Evolutionary conservation across 2,888 invertebrate genomes (phyloP), one percentile per base, ranked within the genome.

Genomic region (Mellilla xanthometata): DNA sequence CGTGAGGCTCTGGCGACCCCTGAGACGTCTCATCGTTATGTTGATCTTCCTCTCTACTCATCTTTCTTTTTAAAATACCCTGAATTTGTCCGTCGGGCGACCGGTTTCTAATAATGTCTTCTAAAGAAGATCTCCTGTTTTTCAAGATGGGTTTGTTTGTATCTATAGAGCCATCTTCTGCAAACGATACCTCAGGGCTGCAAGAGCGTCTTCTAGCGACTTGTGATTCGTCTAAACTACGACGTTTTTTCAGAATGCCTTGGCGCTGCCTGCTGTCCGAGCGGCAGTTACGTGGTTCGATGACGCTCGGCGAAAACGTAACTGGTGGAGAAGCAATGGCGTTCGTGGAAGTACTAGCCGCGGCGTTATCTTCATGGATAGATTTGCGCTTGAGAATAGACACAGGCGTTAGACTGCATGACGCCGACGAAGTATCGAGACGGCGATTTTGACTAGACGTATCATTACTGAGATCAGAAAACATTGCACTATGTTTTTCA

Each of bases 201-300:
- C 93, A 93, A 41, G 93, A 94, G 39, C 94, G 89, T 57, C 93
- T 91, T 30, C 93, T 82, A 52, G 93, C 87, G 39, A 94, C 94
- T 76, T 94, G 93, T 12, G 93, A 93, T 71, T 96, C 96, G 60
- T 96, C 96, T 57, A 96, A 86, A 67, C 96, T 96, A 43, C 95
- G 93, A 22, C 95, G 93, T 81, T 96, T 96, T 78, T 96, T 96
- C 54, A 95, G 87, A 68, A 96, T 96, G 31, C 95, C 95, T 75
- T 95, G 95, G 40, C 93, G 92, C 56, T 93, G 92, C 52, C 90
- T 84, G 40, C 87, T 90, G 48, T 82, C 82, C 23, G 90, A 80
- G 13, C 89, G 89, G 43, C 90, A 85, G 43, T 92, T 91, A 19
- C 92, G 91, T 9, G 92, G 91, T 65, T 95, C 95, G 33, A 94